Percentiles rank a stretch among this genome's conserved stretches.
Evolutionary conservation across 2,888 invertebrate genomes (phyloP).

Genomic region (Eueremaeus valkanovi): DNA sequence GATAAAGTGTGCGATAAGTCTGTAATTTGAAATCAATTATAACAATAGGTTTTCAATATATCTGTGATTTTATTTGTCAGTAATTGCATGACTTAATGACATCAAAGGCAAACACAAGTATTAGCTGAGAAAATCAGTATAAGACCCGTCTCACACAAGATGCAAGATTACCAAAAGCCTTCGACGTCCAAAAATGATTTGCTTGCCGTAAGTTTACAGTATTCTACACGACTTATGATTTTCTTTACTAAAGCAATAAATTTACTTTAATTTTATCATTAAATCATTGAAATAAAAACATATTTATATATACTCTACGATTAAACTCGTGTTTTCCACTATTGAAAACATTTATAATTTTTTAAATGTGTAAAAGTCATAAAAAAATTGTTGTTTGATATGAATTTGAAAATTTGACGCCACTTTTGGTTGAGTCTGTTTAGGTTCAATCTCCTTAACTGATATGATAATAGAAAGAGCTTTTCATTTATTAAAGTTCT

Average conservation of each 20-base stretch:
- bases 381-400: neutral
- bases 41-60: slow-evolving; percentile 3
- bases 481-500: slow-evolving; percentile 16
- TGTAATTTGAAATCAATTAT: slow-evolving; percentile 22
- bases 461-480: slow-evolving; percentile 22
- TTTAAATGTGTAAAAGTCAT: neutral
- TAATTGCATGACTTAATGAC: slow-evolving; percentile 10
- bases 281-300: neutral
- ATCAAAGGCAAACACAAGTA: neutral
- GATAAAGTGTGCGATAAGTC: slow-evolving; percentile 1
- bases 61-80: slow-evolving; percentile 4
- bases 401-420: slow-evolving; percentile 15
- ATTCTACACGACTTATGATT: neutral
- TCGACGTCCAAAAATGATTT: slow-evolving; percentile 12
- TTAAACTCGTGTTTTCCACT: neutral
- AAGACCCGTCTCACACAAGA: neutral
- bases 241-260: neutral
- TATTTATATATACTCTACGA: neutral
- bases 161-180: slow-evolving; percentile 22
- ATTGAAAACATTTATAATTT: slow-evolving; percentile 13
- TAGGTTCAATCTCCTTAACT: slow-evolving; percentile 35
- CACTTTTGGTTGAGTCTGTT: slow-evolving; percentile 10
- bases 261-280: neutral
- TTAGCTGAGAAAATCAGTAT: neutral
- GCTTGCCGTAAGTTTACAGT: neutral